phyloP scores from a whole-genome alignment of 2,888 invertebrate genomes.

The Apodemia duryi region DNA sequence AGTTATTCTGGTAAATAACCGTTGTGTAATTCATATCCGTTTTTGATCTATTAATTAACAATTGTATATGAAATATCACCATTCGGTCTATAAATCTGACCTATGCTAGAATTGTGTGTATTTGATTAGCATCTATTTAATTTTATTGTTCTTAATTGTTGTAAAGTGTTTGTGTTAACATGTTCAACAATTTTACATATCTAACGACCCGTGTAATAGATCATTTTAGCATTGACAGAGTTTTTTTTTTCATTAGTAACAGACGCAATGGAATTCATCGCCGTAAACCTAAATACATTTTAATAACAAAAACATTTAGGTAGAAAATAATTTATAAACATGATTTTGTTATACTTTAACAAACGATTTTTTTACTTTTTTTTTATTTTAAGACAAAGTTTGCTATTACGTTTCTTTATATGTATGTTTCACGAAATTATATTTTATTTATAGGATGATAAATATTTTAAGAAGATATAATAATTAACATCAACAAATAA shows the following conservation, averaged over 20 bases:
- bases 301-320: not conserved
- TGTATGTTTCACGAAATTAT: too few relatives aligned
- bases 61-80: not conserved
- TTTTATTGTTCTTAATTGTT: constrained; percentile 42
- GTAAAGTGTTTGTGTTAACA: constrained; percentile 38
- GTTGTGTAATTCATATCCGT: too few relatives aligned
- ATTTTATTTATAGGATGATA: too few relatives aligned
- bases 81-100: not conserved
- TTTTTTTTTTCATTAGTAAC: constrained; percentile 27
- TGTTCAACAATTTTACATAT: constrained; percentile 44
- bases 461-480: too few relatives aligned
- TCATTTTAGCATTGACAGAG: constrained; percentile 25
- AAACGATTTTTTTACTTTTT: too few relatives aligned
- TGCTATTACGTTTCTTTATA: too few relatives aligned
- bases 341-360: too few relatives aligned
- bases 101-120: constrained; percentile 23
- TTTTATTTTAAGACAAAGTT: too few relatives aligned
- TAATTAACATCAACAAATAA: too few relatives aligned
- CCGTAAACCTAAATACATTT: not conserved
- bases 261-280: not conserved
- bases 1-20: too few relatives aligned
- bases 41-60: too few relatives aligned
- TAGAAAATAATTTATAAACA: not conserved
- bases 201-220: constrained; percentile 46
- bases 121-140: constrained; percentile 42